Evolutionary conservation across 2,797 vertebrate genomes (phyloP).

Genomic region (Myotis daubentonii): DNA sequence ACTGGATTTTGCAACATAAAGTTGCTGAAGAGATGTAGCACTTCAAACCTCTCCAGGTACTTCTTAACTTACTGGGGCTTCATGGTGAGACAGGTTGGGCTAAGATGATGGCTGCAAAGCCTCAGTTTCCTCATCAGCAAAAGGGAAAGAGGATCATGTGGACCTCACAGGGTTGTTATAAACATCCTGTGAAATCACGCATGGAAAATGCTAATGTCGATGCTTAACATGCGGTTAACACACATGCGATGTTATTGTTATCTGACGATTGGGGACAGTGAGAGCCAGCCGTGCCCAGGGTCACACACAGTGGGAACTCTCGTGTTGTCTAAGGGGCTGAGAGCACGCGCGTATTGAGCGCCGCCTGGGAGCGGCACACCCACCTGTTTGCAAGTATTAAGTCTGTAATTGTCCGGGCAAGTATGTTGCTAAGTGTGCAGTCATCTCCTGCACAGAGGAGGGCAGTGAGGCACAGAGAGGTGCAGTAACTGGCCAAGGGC

Average conservation of each 20-base stretch:
- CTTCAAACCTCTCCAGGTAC: neutral
- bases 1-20: neutral
- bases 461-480: neutral
- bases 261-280: neutral
- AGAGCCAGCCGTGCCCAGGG: neutral
- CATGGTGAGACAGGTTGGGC: neutral
- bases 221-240: neutral
- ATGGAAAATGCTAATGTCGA: neutral
- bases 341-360: accelerated
- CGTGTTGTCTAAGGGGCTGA: accelerated
- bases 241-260: no score
- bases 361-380: neutral
- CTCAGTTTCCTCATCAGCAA: neutral
- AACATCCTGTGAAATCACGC: neutral
- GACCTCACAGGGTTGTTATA: neutral
- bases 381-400: neutral
- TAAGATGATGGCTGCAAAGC: neutral
- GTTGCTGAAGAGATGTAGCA: neutral
- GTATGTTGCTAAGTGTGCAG: accelerated
- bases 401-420: neutral
- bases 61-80: neutral
- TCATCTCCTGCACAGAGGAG: neutral
- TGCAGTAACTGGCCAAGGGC: neutral
- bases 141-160: neutral
- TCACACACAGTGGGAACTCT: neutral